Evolutionary conservation across 2,797 vertebrate genomes (phyloP), one percentile per base, ranked within the genome.

Genomic region (Trachurus trachurus): DNA sequence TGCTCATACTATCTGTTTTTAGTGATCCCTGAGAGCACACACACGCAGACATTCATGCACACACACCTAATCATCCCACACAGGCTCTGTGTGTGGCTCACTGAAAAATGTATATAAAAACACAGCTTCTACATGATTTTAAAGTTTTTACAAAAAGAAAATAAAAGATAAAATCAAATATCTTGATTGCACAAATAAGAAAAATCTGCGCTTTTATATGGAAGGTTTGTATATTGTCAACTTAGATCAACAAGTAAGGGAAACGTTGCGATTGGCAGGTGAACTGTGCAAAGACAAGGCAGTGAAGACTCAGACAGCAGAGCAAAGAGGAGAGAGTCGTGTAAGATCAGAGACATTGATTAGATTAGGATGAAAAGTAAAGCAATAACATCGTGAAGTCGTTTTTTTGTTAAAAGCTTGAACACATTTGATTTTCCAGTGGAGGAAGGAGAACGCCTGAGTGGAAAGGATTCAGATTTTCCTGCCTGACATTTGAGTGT

Each of bases 11-110:
- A 82, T 87, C 73, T 88, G 76, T 87, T 84, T 76, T 65, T 60
- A 86, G 76, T 66, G 71, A 84, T 82, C 47, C 58, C 66, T n/a
- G 37, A 79, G 63, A 76, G 69, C 39, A 22, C 67, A 47, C 56
- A 58, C 68, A 59, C 40, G 39, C 50, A 22, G 39, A 61, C 8
- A 29, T 9, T 15, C 19, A 37, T 26, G 53, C 42, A 59, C 60
- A 73, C 47, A 52, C 66, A 70, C 47, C 9, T 57, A 80, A 80
- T 86, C 73, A 86, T 84, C 59, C 73, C 53, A 74, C 59, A 50
- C 81, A 42, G 40, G 12, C 78, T 89, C 86, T 83, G 85, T 89
- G 83, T 87, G 81, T 71, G 78, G 68, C 59, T 68, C 68, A 64
- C 45, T 40, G 10, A 39, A 39, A 39, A 42, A 42, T 34, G 5